These are phyloP conservation scores for Torymus auratus DNA, from an alignment of 2,888 invertebrate species.

Conservation along the genomic window DNA sequence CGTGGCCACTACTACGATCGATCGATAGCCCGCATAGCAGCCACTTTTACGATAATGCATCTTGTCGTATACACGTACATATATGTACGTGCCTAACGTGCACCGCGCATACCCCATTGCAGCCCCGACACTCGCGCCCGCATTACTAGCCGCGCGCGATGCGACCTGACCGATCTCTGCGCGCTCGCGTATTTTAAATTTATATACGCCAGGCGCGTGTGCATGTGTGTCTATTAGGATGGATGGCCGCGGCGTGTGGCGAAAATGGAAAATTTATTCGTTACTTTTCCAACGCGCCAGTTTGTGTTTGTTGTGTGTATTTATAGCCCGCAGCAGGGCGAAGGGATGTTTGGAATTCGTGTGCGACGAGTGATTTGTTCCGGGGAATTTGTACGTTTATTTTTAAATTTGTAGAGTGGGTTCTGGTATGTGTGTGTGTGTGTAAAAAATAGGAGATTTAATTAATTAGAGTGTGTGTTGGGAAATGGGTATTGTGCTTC, in stretches of 20 bases:
- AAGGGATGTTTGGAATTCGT: too few species aligned
- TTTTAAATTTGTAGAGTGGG: too few species aligned
- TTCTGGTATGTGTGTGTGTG: too few species aligned
- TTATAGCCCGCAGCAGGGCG: too few species aligned
- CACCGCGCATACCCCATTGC: background rate
- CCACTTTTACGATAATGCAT: slow-evolving; percentile 49
- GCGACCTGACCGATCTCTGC: slow-evolving; percentile 20
- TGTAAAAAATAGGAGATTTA: too few species aligned
- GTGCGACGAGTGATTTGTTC: too few species aligned
- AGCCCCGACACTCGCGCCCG: slow-evolving; percentile 42
- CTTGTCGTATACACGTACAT: background rate
- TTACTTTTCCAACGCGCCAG: background rate
- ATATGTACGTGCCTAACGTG: slow-evolving; percentile 35
- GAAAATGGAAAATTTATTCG: background rate
- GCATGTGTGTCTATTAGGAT: slow-evolving; percentile 24
- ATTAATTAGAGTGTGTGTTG: too few species aligned
- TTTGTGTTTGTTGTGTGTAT: too few species aligned
- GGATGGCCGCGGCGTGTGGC: background rate
- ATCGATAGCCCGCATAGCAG: slow-evolving; percentile 52
- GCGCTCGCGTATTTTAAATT: background rate
- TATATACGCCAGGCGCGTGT: background rate
- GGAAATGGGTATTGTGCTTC: too few species aligned
- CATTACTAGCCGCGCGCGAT: slow-evolving; percentile 19
- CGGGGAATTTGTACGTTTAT: too few species aligned
- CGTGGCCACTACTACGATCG: background rate